Percentiles rank a stretch among this genome's conserved stretches.
Conservation (phyloP, 2,888 invertebrate species). For the Bruchidius siliquastri region DNA sequence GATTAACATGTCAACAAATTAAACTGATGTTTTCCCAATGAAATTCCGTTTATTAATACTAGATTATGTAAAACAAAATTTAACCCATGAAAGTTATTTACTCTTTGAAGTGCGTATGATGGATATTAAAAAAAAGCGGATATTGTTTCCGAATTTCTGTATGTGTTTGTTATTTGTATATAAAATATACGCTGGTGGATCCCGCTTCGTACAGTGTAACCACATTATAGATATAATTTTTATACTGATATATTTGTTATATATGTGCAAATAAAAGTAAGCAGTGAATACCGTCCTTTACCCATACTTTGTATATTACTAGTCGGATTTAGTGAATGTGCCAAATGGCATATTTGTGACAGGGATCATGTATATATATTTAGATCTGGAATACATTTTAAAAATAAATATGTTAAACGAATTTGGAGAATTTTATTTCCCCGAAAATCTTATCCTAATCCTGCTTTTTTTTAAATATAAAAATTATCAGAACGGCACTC, state of each 20-base stretch:
- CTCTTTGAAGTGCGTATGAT: too few species aligned
- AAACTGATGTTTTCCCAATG: too few species aligned
- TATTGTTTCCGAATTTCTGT: neutral
- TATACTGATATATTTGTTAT: neutral
- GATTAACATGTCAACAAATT: too few species aligned
- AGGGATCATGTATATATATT: slow-evolving; percentile 6
- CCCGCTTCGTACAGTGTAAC: neutral
- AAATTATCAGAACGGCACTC: too few species aligned
- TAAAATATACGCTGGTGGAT: neutral
- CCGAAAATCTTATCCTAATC: too few species aligned
- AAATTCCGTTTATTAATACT: too few species aligned
- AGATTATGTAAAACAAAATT: too few species aligned
- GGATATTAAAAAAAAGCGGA: too few species aligned
- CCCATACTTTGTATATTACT: slow-evolving; percentile 2
- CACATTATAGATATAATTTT: neutral
- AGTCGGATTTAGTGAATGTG: slow-evolving; percentile 2
- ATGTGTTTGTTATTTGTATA: neutral
- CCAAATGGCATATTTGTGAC: slow-evolving; percentile 3
- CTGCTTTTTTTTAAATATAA: too few species aligned
- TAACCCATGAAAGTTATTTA: too few species aligned
- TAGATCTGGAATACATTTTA: neutral
- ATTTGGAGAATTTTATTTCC: neutral
- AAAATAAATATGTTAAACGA: neutral
- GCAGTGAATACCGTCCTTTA: neutral
- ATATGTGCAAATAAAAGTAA: neutral